Base-by-base conservation (phyloP, 2,113 vertebrate species). In the Pituophis catenifer region DNA sequence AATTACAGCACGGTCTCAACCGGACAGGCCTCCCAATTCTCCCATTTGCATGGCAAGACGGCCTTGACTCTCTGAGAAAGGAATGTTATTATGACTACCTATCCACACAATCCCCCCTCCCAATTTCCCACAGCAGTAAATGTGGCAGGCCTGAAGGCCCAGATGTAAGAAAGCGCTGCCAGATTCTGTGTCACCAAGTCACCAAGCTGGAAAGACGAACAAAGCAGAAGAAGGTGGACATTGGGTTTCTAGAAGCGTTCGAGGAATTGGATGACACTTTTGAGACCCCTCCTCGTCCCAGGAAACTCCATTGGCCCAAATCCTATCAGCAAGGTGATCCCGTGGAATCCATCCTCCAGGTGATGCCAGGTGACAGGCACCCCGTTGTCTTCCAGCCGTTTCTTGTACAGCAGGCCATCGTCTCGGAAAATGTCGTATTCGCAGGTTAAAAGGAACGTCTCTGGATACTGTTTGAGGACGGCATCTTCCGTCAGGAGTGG, bases 291-390 rank as follows among this genome's bases (percentile, higher is more conserved):
- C 12, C 52, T 52, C 0, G 90, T 59, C 58, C 58, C 23, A 1
- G 52, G 52, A 44, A 86, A 57, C 26, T 91, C 90, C 12, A 91
- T 0, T 1, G 10, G 5, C 1, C 90, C 70, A 3, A 2, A 54
- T 19, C n/a, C 75, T 1, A 57, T 1, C 1, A 26, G 8, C 12
- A 9, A 5, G 1, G 0, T 1, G 2, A 57, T 86, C 9, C 90
- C 86, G 0, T 92, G 91, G 48, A 92, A 92, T 1, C 91, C 91
- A 19, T 92, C 58, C 58, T 88, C 12, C 38, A 88, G 6, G 23
- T 92, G 91, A 15, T 44, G 15, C 91, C 91, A 89, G 3, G 90
- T 48, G 24, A 91, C 75, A 0, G 21, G 26, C 23, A 91, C 54
- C 0, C 90, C 54, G 0, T 91, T 86, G 2, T 91, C 90, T 9